Evolutionary conservation across 2,888 invertebrate genomes (phyloP).

Genomic region (Dynastes grantii): DNA sequence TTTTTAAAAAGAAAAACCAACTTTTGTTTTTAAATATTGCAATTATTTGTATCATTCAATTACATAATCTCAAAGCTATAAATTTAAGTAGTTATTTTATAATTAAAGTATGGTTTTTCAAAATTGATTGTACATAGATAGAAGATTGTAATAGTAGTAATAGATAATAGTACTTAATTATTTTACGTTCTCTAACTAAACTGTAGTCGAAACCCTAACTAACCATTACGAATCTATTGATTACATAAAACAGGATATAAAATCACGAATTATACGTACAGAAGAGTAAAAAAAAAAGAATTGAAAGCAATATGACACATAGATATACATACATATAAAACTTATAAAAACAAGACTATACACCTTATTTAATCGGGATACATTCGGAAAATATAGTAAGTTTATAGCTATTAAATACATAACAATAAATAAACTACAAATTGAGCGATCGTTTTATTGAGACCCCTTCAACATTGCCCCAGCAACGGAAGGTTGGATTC

Average conservation of each 20-base stretch:
- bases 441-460: constrained; percentile 10
- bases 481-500: background rate
- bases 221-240: constrained; percentile 4
- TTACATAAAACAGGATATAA: constrained; percentile 9
- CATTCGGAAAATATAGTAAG: background rate
- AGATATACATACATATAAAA: constrained; percentile 9
- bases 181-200: constrained; percentile 8
- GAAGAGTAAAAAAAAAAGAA: constrained; percentile 2
- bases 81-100: constrained; percentile 10
- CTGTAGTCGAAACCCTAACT: background rate
- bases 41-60: background rate
- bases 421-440: constrained; percentile 9
- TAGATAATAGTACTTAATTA: background rate
- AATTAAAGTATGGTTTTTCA: background rate
- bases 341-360: background rate
- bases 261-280: constrained; percentile 19
- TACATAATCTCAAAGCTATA: constrained; percentile 4
- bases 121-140: constrained; percentile 31
- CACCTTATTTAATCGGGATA: background rate
- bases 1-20: constrained; percentile 6
- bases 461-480: too few species aligned
- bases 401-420: background rate
- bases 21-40: background rate
- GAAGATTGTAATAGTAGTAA: constrained; percentile 2
- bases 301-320: constrained; percentile 12